phyloP scores from a whole-genome alignment of 2,888 invertebrate genomes.

The Desoria tigrina region DNA sequence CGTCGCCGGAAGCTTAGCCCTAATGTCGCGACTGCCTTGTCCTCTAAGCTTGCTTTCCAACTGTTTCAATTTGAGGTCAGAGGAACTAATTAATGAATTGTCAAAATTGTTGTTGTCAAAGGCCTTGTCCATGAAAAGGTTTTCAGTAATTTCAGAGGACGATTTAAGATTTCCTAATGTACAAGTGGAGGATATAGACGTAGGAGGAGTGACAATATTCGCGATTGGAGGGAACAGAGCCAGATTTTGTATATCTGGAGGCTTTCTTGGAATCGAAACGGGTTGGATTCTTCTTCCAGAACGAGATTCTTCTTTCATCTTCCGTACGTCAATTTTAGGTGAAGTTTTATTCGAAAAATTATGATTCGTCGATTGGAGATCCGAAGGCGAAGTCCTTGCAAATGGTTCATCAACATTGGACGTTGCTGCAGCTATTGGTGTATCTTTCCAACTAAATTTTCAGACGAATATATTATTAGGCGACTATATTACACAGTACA shows the following conservation, averaged over 20 bases:
- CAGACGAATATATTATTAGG: no score
- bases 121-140: no score
- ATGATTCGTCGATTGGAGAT: background rate
- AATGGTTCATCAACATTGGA: slow-evolving; percentile 15
- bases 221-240: slow-evolving; percentile 42
- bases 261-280: slow-evolving; percentile 37
- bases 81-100: background rate
- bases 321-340: background rate
- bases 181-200: background rate
- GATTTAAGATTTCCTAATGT: no score
- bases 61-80: slow-evolving; percentile 22
- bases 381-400: background rate
- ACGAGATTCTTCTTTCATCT: slow-evolving; percentile 4
- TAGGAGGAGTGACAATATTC: slow-evolving; percentile 10
- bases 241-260: slow-evolving; percentile 40
- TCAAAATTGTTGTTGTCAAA: no score
- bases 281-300: slow-evolving; percentile 21
- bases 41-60: slow-evolving; percentile 32
- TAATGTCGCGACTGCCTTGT: background rate
- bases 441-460: no score
- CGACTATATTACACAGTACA: no score
- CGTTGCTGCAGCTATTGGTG: background rate
- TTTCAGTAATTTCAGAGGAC: background rate
- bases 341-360: background rate
- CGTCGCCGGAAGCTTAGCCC: background rate